phyloP scores from a whole-genome alignment of 2,888 invertebrate species.

The Dermolepida albohirtum region DNA sequence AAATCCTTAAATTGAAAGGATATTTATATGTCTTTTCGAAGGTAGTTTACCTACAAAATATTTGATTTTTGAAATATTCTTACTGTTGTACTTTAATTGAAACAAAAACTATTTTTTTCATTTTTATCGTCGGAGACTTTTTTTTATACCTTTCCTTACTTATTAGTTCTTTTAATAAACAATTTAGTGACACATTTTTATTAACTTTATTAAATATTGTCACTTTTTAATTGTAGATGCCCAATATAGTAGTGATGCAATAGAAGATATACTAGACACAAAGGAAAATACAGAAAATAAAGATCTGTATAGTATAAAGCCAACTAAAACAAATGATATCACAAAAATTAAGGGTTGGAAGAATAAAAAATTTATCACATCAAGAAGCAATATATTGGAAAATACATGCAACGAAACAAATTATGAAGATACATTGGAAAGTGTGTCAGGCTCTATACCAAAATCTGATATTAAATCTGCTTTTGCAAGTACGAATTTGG shows the following conservation, averaged over 20 bases:
- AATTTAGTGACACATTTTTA: too few species aligned
- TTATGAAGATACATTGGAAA: not conserved
- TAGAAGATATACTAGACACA: not conserved
- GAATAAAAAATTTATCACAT: constrained; percentile 47
- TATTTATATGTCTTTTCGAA: too few species aligned
- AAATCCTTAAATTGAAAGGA: too few species aligned
- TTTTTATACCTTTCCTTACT: too few species aligned
- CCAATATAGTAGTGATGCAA: not conserved
- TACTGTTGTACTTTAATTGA: too few species aligned
- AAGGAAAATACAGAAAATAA: constrained; percentile 35
- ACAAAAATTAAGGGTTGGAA: constrained; percentile 63
- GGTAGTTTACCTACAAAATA: too few species aligned
- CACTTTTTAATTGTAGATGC: constrained; percentile 12
- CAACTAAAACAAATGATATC: constrained; percentile 61
- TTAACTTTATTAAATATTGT: too few species aligned
- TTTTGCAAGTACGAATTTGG: constrained; percentile 50
- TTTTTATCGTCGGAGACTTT: too few species aligned
- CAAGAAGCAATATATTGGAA: constrained; percentile 4
- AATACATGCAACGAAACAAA: not conserved
- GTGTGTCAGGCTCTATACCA: not conserved
- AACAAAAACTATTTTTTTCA: too few species aligned
- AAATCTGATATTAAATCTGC: constrained; percentile 32
- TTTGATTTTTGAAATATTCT: too few species aligned
- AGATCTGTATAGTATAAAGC: constrained; percentile 49
- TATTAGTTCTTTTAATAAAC: too few species aligned